Base-by-base conservation (phyloP, 2,888 invertebrate species). In the Anagyrus pseudococci region DNA sequence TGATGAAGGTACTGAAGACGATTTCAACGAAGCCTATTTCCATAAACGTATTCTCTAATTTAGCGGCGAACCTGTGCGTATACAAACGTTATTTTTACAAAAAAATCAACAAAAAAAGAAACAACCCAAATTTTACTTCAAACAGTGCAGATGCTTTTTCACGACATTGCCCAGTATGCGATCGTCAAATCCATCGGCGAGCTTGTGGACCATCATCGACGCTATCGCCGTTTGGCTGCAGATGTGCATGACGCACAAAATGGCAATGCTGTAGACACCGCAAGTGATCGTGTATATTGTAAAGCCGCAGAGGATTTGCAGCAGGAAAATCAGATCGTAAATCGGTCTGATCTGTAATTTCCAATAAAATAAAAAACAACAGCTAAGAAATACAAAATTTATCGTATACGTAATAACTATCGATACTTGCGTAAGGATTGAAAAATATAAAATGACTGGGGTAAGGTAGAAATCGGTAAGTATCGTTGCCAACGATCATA, bases 361-460 rank as follows among this genome's bases (percentile, higher is more conserved):
- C 33, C 17, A 1, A 17, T 20, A 29, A 2, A 41, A 29, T 7
- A 29, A 29, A 29, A 10, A 29, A 29, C 29, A 29, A 29, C 10
- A n/a, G n/a, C n/a, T n/a, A n/a, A n/a, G n/a, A n/a, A n/a, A n/a
- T n/a, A n/a, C n/a, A n/a, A n/a, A n/a, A n/a, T n/a, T n/a, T n/a
- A n/a, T n/a, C n/a, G n/a, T n/a, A n/a, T n/a, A n/a, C 29, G 29
- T 29, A 7, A 7, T 29, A 29, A 29, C 29, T 4, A 4, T 4
- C 4, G 4, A 10, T 10, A 49, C 46, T 43, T 20, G 44, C 63
- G 47, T 69, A 69, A 0, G 67, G 63, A 50, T 75, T 68, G 26
- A 71, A 71, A 6, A 74, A 49, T 1, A 66, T 49, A 26, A 73
- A 72, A 40, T 73, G 72, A 40, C 71, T 67, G 1, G 75, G 69